These are phyloP conservation scores for Spisula solida DNA, from an alignment of 2,888 invertebrate species.

Conservation along the genomic window DNA sequence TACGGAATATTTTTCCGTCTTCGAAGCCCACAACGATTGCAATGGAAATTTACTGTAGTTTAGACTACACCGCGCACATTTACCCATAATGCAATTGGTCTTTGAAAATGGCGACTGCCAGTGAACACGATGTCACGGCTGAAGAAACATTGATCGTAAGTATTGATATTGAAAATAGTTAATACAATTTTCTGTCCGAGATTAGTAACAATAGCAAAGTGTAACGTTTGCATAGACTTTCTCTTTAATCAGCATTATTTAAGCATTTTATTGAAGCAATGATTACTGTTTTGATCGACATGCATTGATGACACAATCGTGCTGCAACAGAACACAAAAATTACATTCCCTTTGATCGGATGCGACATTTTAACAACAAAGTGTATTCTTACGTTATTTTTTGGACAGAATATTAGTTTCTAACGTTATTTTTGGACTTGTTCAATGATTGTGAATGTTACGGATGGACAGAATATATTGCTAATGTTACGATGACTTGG, in stretches of 20 bases:
- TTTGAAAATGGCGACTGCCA: constrained; percentile 37
- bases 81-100: constrained; percentile 33
- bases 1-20: constrained; percentile 40
- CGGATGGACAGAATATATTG: constrained; percentile 38
- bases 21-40: constrained; percentile 24
- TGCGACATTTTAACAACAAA: constrained; percentile 2
- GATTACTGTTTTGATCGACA: constrained; percentile 29
- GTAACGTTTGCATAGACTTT: constrained; percentile 42
- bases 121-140: background rate
- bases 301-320: background rate
- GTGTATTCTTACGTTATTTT: constrained; percentile 39
- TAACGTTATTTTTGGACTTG: constrained; percentile 42
- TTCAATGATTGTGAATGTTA: constrained; percentile 37
- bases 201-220: constrained; percentile 38
- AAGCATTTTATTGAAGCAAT: constrained; percentile 28
- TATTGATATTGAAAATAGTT: constrained; percentile 30
- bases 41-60: constrained; percentile 36
- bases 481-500: constrained; percentile 29
- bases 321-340: constrained; percentile 26
- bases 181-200: constrained; percentile 44
- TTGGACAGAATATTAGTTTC: constrained; percentile 42
- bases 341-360: background rate
- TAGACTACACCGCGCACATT: constrained; percentile 25
- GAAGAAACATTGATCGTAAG: constrained; percentile 34
- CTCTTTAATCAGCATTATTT: constrained; percentile 25